Evolutionary conservation across 1,140 invertebrate species (phyloP).

Genomic region (Diabrotica undecimpunctata): DNA sequence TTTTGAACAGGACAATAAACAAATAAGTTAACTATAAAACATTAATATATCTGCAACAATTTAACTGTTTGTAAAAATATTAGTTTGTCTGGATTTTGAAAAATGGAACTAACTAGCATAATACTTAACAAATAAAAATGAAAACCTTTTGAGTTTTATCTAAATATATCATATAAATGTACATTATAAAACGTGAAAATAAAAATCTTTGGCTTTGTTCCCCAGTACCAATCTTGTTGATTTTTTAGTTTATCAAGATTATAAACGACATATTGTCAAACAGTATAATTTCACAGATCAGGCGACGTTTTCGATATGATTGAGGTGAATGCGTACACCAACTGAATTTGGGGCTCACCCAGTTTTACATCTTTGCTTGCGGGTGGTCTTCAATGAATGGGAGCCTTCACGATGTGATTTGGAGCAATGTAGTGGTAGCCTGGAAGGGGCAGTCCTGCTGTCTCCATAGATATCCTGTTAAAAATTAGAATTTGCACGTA

Average conservation of each 20-base stretch:
- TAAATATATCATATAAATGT: conserved; percentile 39
- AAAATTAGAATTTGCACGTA: conserved; percentile 31
- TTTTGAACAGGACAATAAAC: conserved; percentile 7
- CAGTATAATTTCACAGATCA: conserved; percentile 32
- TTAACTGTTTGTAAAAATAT: conserved; percentile 24
- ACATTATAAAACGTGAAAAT: conserved; percentile 56
- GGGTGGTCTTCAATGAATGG: conserved; percentile 70
- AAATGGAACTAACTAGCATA: conserved; percentile 20
- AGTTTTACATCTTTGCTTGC: conserved; percentile 17
- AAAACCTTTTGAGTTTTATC: conserved; percentile 35
- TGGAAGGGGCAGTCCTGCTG: conserved; percentile 80
- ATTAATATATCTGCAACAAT: conserved; percentile 24
- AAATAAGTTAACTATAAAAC: conserved; percentile 3
- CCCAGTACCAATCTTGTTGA: conserved; percentile 49
- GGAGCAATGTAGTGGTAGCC: conserved; percentile 88
- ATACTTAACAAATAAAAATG: conserved; percentile 27
- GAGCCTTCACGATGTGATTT: conserved; percentile 87
- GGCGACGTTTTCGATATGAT: conserved; percentile 35
- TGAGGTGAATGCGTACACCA: conserved; percentile 35
- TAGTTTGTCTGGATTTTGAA: conserved; percentile 14
- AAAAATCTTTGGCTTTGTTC: conserved; percentile 65
- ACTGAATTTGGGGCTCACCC: conserved; percentile 37
- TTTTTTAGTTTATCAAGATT: conserved; percentile 27
- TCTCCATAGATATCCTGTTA: conserved; percentile 88
- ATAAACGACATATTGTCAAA: conserved; percentile 25